A percentile compares a stretch with the other conserved stretches of the same genome.
Conservation (phyloP, 2,113 vertebrate genomes). For the Pterocles orientalis region DNA sequence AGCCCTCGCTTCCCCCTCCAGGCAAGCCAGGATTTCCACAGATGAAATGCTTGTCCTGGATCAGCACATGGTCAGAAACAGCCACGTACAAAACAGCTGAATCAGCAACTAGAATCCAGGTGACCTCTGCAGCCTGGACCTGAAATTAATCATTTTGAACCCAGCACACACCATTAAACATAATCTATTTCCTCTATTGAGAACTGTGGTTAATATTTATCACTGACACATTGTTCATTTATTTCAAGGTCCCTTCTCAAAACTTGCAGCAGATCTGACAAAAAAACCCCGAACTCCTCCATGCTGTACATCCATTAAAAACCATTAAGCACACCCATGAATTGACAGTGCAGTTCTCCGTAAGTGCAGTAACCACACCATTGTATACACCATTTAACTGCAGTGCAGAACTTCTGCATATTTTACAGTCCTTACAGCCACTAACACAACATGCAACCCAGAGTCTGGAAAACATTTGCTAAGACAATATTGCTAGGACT, state of each 20-base stretch:
- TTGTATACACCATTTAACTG: not conserved
- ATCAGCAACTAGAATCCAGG: not conserved
- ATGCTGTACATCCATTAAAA: not conserved
- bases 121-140: not conserved
- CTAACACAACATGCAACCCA: not conserved
- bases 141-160: not conserved
- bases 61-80: not conserved
- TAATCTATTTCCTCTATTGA: not conserved
- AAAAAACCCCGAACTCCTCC: not conserved
- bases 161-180: constrained; percentile 31
- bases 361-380: not conserved
- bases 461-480: not conserved
- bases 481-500: not conserved
- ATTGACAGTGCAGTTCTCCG: not conserved
- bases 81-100: not conserved
- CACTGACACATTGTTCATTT: not conserved
- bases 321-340: not conserved
- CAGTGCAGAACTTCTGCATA: not conserved
- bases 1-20: not conserved
- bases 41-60: not conserved
- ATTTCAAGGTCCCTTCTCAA: not conserved
- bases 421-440: not conserved
- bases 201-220: constrained; percentile 35
- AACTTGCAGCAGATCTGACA: not conserved
- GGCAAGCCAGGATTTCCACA: not conserved